Evolutionary conservation across 2,113 vertebrate species (phyloP).

Genomic region (Gymnocephalus cernua): DNA sequence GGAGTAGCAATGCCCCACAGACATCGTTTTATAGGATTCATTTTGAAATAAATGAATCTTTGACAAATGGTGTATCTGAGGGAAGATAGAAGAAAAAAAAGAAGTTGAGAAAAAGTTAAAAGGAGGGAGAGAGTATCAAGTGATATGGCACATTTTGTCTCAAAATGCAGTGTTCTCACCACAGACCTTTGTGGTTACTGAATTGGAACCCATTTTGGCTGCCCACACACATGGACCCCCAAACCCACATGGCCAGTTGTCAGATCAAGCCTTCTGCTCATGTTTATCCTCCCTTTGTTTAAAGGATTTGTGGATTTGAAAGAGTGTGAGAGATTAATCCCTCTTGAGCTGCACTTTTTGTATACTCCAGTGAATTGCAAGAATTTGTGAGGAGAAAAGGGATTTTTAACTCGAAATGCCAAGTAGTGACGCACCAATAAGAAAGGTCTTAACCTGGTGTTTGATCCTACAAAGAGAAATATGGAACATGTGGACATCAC

Average conservation of each 20-base stretch:
- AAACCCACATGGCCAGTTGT: slow-evolving; percentile 46
- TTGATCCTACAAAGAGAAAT: slow-evolving; percentile 21
- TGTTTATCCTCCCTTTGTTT: slow-evolving; percentile 62
- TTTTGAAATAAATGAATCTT: slow-evolving; percentile 38
- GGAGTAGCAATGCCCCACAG: slow-evolving; percentile 31
- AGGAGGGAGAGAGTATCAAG: background rate
- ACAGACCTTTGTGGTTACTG: slow-evolving; percentile 14
- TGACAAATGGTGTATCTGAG: slow-evolving; percentile 32
- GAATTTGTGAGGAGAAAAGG: slow-evolving; percentile 63
- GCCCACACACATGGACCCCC: slow-evolving; percentile 22
- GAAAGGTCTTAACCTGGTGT: slow-evolving; percentile 25
- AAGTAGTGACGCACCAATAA: background rate
- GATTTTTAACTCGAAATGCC: slow-evolving; percentile 15
- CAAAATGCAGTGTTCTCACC: background rate
- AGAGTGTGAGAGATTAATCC: slow-evolving; percentile 67
- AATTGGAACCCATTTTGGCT: slow-evolving; percentile 30
- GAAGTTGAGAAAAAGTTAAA: slow-evolving; percentile 7
- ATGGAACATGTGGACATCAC: slow-evolving; percentile 30
- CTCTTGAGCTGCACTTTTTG: slow-evolving; percentile 38
- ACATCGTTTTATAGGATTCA: slow-evolving; percentile 4
- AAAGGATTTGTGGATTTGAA: slow-evolving; percentile 66
- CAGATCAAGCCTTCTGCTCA: slow-evolving; percentile 49
- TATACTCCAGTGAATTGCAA: slow-evolving; percentile 54
- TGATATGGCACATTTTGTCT: slow-evolving; percentile 11
- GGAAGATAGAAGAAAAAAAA: slow-evolving; percentile 1